These are phyloP conservation scores for Trichomalopsis sarcophagae DNA, from an alignment of 1,140 invertebrate species.

Conservation along the genomic window DNA sequence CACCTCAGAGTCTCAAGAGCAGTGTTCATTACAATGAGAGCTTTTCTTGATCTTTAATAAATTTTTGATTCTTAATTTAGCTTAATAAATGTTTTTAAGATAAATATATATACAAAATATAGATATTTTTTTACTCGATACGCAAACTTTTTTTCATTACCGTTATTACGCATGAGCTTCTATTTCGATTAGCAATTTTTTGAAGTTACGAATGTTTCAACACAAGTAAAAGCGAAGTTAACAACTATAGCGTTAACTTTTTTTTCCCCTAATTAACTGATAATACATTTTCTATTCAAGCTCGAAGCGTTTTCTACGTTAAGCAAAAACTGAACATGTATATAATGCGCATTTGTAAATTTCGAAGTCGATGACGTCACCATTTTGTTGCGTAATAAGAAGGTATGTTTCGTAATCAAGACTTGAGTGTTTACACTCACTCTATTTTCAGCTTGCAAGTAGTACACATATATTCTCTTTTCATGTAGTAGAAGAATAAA, in stretches of 20 bases:
- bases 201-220: no score
- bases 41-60: background rate
- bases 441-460: conserved; percentile 16
- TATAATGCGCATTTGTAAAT: conserved; percentile 32
- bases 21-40: conserved; percentile 67
- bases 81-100: conserved; percentile 36
- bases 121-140: background rate
- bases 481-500: background rate
- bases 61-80: conserved; percentile 28
- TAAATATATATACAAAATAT: background rate
- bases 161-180: background rate
- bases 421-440: conserved; percentile 22
- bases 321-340: background rate
- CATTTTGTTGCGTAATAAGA: conserved; percentile 16
- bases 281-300: background rate
- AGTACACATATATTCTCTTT: background rate
- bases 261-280: background rate
- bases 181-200: no score
- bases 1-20: conserved; percentile 57
- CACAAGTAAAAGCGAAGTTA: no score
- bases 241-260: no score
- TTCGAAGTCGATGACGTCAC: conserved; percentile 21
- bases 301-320: background rate
- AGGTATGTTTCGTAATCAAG: conserved; percentile 37
- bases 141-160: background rate